Evolutionary conservation across 2,888 invertebrate genomes (phyloP).

Genomic region (Lasioglossum vierecki): DNA sequence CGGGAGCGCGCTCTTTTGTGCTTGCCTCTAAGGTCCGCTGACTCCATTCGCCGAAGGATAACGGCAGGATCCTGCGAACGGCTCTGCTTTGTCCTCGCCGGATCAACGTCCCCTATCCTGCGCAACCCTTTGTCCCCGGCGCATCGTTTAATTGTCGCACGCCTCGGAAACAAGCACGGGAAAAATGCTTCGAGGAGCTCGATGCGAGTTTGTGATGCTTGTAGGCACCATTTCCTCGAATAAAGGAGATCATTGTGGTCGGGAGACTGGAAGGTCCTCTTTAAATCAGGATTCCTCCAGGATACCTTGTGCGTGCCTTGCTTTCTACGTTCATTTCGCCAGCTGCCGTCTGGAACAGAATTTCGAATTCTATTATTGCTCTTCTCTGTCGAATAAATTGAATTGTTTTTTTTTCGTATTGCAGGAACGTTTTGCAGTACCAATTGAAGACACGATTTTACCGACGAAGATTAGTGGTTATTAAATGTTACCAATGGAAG

Average conservation of each 20-base stretch:
- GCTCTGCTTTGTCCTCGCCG: conserved; percentile 55
- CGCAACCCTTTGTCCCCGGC: conserved; percentile 50
- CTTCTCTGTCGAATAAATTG: background rate
- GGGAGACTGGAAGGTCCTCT: background rate
- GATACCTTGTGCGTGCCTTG: background rate
- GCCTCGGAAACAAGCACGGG: conserved; percentile 29
- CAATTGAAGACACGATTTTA: background rate
- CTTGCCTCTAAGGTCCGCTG: conserved; percentile 65
- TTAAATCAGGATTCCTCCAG: conserved; percentile 2
- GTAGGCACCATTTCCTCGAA: background rate
- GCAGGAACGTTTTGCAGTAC: background rate
- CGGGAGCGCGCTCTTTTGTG: conserved; percentile 62
- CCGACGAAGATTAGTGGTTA: background rate
- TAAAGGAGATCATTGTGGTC: conserved; percentile 5
- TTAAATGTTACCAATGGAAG: background rate
- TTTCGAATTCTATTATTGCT: background rate
- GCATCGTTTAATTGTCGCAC: conserved; percentile 62
- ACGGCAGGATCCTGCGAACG: conserved; percentile 53
- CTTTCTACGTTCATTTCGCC: background rate
- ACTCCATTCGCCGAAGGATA: conserved; percentile 68
- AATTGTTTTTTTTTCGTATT: no score
- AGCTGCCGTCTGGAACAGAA: background rate
- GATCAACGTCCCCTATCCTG: conserved; percentile 41
- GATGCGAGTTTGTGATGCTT: background rate
- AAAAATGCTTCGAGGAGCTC: conserved; percentile 4